phyloP scores from a whole-genome alignment of 2,113 vertebrate species.

The Shinisaurus crocodilurus region DNA sequence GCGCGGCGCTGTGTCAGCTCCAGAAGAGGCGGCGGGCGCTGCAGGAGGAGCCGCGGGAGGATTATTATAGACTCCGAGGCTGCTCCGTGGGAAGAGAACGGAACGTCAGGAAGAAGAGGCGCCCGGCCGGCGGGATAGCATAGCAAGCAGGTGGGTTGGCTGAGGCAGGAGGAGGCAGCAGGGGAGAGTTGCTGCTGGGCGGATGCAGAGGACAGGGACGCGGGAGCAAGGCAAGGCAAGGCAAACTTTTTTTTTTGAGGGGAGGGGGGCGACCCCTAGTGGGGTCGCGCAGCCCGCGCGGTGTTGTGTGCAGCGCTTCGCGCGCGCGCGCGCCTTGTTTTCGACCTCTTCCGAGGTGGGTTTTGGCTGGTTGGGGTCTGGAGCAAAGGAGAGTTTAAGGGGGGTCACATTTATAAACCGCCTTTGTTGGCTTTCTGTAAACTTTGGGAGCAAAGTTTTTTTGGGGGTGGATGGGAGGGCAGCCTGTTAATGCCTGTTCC shows the following conservation, averaged over 20 bases:
- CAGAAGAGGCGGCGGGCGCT: slow-evolving; percentile 19
- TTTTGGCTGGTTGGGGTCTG: background rate
- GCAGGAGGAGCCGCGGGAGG: slow-evolving; percentile 31
- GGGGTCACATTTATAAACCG: background rate
- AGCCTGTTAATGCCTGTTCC: background rate
- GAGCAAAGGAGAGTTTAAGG: background rate
- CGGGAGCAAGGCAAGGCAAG: background rate
- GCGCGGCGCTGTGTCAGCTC: slow-evolving; percentile 36
- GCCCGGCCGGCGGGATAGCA: background rate
- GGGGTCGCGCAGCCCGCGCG: background rate
- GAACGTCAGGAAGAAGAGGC: too few relatives aligned
- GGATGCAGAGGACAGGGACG: background rate
- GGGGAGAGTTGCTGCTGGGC: background rate
- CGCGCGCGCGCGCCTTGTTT: background rate
- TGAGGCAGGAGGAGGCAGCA: background rate
- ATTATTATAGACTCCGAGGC: background rate
- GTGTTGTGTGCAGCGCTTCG: background rate
- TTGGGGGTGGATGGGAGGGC: accelerated
- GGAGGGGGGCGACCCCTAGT: background rate
- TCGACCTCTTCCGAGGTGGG: background rate
- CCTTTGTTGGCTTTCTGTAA: background rate
- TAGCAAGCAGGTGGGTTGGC: slow-evolving; percentile 24
- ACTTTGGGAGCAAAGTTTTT: slow-evolving; percentile 4
- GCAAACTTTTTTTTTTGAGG: background rate
- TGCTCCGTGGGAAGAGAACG: background rate